Percentiles rank a stretch among this genome's conserved stretches.
phyloP scores from a whole-genome alignment of 2,113 vertebrate genomes.

The Melozone crissalis region DNA sequence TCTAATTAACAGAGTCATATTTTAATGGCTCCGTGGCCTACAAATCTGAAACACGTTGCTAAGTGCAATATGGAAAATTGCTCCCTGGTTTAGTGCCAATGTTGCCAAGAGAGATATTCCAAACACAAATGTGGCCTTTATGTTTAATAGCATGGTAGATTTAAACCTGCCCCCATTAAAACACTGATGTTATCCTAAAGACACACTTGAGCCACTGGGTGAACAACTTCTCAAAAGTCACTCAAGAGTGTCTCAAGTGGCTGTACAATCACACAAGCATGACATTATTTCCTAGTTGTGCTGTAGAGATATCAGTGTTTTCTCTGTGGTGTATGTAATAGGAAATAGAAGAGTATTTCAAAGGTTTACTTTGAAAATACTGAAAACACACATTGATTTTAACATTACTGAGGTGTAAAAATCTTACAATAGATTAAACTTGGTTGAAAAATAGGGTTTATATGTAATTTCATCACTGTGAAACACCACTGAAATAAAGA shows the following conservation, averaged over 20 bases:
- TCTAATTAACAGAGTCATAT: conserved; percentile 34
- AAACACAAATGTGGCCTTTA: not conserved
- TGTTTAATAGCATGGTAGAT: not conserved
- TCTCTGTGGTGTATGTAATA: not conserved
- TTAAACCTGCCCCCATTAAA: not conserved
- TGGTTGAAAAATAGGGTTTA: not conserved
- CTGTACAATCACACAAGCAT: not conserved
- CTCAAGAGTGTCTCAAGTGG: not conserved
- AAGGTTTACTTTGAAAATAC: not conserved
- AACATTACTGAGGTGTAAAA: not conserved
- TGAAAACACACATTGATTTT: not conserved
- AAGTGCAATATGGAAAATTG: conserved; percentile 1
- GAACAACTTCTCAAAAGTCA: not conserved
- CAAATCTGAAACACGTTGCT: conserved; percentile 23
- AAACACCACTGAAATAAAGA: not conserved
- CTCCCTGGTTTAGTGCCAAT: not conserved
- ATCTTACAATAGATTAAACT: not conserved
- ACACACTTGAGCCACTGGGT: not conserved
- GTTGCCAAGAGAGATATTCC: not conserved
- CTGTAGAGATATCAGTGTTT: not conserved
- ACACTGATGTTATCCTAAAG: not conserved
- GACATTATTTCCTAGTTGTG: not conserved
- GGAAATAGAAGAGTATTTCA: not conserved
- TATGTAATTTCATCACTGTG: not conserved
- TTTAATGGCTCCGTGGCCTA: conserved; percentile 14